Conservation (phyloP, 1,140 invertebrate species). For the Drosophila saltans region DNA sequence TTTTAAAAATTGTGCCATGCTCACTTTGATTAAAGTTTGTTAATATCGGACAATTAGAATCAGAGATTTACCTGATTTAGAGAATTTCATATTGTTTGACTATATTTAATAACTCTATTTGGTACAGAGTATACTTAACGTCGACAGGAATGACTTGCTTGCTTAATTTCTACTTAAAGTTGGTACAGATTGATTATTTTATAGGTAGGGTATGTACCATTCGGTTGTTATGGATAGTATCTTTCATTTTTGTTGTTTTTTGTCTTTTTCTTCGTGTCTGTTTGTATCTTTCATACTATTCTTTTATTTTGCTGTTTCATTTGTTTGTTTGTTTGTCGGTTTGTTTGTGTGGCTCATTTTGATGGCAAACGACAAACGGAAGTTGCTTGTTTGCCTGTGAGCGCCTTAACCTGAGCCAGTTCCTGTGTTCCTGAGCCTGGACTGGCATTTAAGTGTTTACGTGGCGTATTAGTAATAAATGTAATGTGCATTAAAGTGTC, state of each 20-base stretch:
- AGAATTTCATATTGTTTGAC: too few relatives aligned
- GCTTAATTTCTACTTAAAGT: too few relatives aligned
- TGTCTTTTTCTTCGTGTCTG: neutral
- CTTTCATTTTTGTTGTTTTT: slow-evolving; percentile 38
- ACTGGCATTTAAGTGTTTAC: slow-evolving; percentile 72
- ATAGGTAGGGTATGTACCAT: slow-evolving; percentile 5
- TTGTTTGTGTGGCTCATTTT: slow-evolving; percentile 58
- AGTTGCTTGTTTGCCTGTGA: slow-evolving; percentile 65
- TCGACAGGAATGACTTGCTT: too few relatives aligned
- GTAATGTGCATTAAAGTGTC: slow-evolving; percentile 73
- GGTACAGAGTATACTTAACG: too few relatives aligned
- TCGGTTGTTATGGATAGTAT: slow-evolving; percentile 27
- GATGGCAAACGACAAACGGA: slow-evolving; percentile 54
- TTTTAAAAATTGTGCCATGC: too few relatives aligned
- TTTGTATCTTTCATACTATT: neutral
- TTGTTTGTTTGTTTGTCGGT: slow-evolving; percentile 51
- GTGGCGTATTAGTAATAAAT: slow-evolving; percentile 82
- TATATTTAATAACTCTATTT: too few relatives aligned
- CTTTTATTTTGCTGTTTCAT: slow-evolving; percentile 28
- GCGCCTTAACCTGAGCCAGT: slow-evolving; percentile 12
- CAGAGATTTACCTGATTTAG: too few relatives aligned
- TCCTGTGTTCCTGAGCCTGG: slow-evolving; percentile 7
- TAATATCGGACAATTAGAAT: too few relatives aligned
- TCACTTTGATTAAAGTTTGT: too few relatives aligned
- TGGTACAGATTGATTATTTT: too few relatives aligned